A percentile compares a stretch with the other conserved stretches of the same genome.
These are phyloP conservation scores for Gadus chalcogrammus DNA, from an alignment of 2,113 vertebrate genomes.

Conservation along the genomic window DNA sequence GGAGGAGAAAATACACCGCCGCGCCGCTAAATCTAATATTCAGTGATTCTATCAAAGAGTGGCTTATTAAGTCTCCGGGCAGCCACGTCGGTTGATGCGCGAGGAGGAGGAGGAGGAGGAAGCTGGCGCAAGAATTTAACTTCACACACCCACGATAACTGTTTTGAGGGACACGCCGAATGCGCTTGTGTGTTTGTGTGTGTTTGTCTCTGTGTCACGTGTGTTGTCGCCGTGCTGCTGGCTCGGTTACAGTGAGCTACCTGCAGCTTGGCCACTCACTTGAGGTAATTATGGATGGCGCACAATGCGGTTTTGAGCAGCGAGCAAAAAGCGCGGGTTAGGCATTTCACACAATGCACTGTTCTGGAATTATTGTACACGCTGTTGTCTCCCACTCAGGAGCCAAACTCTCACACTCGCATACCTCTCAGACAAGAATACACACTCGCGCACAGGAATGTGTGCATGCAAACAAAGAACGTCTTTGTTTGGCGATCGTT, in stretches of 20 bases:
- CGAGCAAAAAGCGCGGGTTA: slow-evolving; percentile 24
- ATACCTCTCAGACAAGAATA: slow-evolving; percentile 47
- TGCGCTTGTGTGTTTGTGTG: background rate
- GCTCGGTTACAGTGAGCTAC: background rate
- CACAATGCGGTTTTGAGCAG: slow-evolving; percentile 36
- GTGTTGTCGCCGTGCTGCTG: background rate
- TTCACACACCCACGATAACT: slow-evolving; percentile 16
- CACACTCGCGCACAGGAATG: slow-evolving; percentile 35
- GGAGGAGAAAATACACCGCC: slow-evolving; percentile 56
- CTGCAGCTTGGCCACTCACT: too few species aligned
- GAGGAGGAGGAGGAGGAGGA: background rate
- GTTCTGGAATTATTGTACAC: slow-evolving; percentile 56
- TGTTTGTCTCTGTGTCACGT: background rate
- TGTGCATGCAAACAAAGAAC: slow-evolving; percentile 53
- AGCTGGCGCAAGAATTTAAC: slow-evolving; percentile 30
- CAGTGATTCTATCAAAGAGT: slow-evolving; percentile 48
- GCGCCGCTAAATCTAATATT: slow-evolving; percentile 54
- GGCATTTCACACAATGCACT: slow-evolving; percentile 55
- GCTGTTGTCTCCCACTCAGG: slow-evolving; percentile 63
- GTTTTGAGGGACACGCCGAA: background rate
- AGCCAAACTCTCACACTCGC: slow-evolving; percentile 38
- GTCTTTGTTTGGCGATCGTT: slow-evolving; percentile 69
- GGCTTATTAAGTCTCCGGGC: slow-evolving; percentile 41
- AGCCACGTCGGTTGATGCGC: slow-evolving; percentile 33
- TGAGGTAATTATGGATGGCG: background rate